Base-by-base conservation (phyloP, 2,113 vertebrate species). In the Sebastes fasciatus region DNA sequence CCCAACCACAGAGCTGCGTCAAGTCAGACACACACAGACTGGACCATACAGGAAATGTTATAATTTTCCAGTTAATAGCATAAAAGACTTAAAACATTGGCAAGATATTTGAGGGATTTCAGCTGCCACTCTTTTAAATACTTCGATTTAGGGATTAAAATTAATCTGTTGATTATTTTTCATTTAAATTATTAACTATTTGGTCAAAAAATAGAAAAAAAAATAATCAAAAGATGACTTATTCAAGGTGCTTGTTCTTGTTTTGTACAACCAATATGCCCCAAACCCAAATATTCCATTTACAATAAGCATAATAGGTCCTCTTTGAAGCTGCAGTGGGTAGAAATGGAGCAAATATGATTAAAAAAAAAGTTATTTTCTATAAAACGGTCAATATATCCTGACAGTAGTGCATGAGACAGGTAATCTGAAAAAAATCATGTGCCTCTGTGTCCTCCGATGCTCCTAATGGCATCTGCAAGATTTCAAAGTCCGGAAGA, bases 31-130 rank as follows among this genome's bases (percentile, higher is more conserved):
- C 2, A 60, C 9, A 23, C 51, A 58, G 3, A 14, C 34, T 2
- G 10, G 23, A 54, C 65, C 3, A 8, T 0, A 85, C 88, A 48
- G 89, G 91, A 93, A 91, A 83, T 84, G 2, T 0, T 1, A 2
- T 3, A 11, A 13, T 1, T 7, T 14, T 54, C 16, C 2, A 6
- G 74, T 43, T 7, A 58, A 23, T 34, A 17, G 58, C 43, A 9
- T 70, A 12, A 13, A 17, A 23, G 2, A 49, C 13, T 49, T 57
- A 26, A 45, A 52, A 57, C 57, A 61, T 10, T 12, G 1, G 16
- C 58, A 49, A 10, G 9, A 4, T 8, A 77, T 23, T 4, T 40
- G 5, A 55, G n/a, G 2, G 12, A 23, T 48, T 23, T 48, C n/a
- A 66, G 65, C 21, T 69, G 26, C 17, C 6, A 55, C n/a, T 19